Evolutionary conservation across 2,113 vertebrate species (phyloP).

Genomic region (Danionella cerebrum): DNA sequence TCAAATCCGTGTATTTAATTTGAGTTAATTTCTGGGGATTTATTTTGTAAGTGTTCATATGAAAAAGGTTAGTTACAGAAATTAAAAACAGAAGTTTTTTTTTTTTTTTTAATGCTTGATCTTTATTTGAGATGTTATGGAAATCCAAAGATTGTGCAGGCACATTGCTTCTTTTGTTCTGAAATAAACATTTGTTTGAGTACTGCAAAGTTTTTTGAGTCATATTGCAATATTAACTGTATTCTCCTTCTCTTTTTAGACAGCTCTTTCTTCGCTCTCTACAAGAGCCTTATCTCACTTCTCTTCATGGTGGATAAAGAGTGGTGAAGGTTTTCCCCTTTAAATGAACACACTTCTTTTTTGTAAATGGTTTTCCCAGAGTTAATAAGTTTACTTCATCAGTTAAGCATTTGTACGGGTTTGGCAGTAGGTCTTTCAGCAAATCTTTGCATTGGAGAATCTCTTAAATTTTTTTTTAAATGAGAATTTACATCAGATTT

Average conservation of each 20-base stretch:
- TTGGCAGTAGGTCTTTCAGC: too few species aligned
- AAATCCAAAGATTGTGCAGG: slow-evolving; percentile 48
- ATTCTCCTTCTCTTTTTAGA: slow-evolving; percentile 68
- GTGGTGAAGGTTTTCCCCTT: slow-evolving; percentile 55
- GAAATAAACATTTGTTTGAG: slow-evolving; percentile 52
- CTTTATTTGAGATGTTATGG: slow-evolving; percentile 22
- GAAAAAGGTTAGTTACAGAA: not conserved
- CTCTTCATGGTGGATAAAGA: slow-evolving; percentile 63
- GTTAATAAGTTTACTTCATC: too few species aligned
- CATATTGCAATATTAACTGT: slow-evolving; percentile 62
- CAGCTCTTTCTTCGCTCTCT: slow-evolving; percentile 63
- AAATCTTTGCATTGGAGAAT: too few species aligned
- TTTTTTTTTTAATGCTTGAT: slow-evolving; percentile 17
- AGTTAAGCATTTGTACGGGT: too few species aligned
- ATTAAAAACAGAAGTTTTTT: slow-evolving; percentile 34
- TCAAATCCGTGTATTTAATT: not conserved
- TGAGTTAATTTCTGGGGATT: not conserved
- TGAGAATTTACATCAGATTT: too few species aligned
- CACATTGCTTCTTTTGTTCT: slow-evolving; percentile 47
- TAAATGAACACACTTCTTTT: not conserved
- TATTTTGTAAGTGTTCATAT: not conserved
- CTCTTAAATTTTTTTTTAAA: too few species aligned
- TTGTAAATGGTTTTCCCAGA: not conserved
- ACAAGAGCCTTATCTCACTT: slow-evolving; percentile 56
- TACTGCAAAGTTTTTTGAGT: slow-evolving; percentile 44